Evolutionary conservation across 2,797 vertebrate species (phyloP), one percentile per base, ranked within the genome.

Genomic region (Vultur gryphus): DNA sequence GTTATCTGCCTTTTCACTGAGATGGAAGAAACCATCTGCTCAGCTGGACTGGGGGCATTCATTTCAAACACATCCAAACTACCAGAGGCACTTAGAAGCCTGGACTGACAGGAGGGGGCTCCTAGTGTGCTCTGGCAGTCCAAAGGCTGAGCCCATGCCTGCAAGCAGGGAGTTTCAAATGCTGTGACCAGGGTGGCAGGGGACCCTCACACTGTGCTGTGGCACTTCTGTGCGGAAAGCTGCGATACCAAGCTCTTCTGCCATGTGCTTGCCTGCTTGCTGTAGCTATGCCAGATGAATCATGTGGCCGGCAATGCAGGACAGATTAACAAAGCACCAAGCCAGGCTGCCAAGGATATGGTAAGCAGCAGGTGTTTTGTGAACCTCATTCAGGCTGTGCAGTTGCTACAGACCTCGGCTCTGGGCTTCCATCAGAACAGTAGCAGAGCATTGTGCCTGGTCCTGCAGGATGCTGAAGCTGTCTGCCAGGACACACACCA

Each of bases 261-360:
- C 55, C 52, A 16, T 8, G 16, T 5, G 20, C 13, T 5, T 25
- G 28, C 44, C 31, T 33, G 41, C 49, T 52, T 16, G 52, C 55
- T 69, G 66, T 76, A 67, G 62, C 71, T 25, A 4, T 57, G 59
- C 67, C 55, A 61, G 66, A 29, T 46, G 25, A 76, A 90, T 73
- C 44, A 19, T 76, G 87, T 84, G 84, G 93, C 79, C 84, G 70
- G 51, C 78, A 93, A 91, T 72, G 89, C 57, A 92, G 71, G 66
- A 65, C 52, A 83, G 93, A 84, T 81, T 39, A 64, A 95, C 83
- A 95, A 83, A 58, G 80, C 44, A 35, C 69, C 49, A 18, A 12
- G 8, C 87, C 93, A 87, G 95, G 94, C 87, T 96, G 91, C 90
- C 89, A 77, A 65, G 69, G 89, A 33, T 90, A 70, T 29, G 85